These are phyloP conservation scores for Rousettus madagascariensis DNA, from an alignment of 2,797 vertebrate genomes.

Conservation along the genomic window DNA sequence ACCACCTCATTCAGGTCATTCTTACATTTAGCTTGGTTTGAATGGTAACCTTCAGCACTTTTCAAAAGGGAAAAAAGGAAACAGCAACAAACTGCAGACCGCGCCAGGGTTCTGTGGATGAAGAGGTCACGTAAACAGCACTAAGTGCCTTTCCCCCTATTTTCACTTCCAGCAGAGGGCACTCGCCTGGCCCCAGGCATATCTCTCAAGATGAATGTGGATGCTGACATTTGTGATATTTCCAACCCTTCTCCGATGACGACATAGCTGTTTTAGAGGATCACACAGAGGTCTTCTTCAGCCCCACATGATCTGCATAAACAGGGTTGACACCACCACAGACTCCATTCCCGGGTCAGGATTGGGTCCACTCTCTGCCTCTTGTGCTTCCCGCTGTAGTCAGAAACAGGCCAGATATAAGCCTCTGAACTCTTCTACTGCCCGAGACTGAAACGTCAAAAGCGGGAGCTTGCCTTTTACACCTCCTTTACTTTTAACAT, in stretches of 20 bases:
- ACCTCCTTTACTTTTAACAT: too few species aligned
- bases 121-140: background rate
- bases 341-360: too few species aligned
- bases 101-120: background rate
- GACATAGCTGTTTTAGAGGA: too few species aligned
- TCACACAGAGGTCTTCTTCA: too few species aligned
- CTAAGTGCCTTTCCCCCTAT: background rate
- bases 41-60: background rate
- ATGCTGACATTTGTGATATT: background rate
- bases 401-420: too few species aligned
- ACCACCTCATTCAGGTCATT: background rate
- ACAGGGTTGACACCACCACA: too few species aligned
- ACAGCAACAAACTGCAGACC: background rate
- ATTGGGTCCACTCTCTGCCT: too few species aligned
- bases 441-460: too few species aligned
- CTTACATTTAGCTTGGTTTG: background rate
- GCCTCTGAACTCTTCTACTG: too few species aligned
- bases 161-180: background rate
- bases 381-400: too few species aligned
- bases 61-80: background rate
- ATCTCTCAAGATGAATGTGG: background rate
- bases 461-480: too few species aligned
- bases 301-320: too few species aligned
- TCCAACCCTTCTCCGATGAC: background rate
- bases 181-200: background rate